phyloP scores from a whole-genome alignment of 2,888 invertebrate species.

The Aspidiotus destructor region DNA sequence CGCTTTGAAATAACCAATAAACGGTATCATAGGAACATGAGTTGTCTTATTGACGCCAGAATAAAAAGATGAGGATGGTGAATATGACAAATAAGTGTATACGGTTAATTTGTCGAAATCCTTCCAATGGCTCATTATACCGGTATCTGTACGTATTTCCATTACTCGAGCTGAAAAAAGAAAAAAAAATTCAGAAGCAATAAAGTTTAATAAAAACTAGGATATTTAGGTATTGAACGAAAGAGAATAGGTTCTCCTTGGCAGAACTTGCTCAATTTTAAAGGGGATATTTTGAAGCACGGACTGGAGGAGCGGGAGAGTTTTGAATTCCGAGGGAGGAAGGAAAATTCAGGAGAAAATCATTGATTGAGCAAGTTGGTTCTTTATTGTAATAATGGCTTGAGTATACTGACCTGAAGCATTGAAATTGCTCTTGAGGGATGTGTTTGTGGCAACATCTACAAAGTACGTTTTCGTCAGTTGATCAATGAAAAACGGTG shows the following conservation, averaged over 20 bases:
- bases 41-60: conserved; percentile 36
- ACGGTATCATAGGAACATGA: conserved; percentile 41
- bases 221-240: no score
- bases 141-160: conserved; percentile 39
- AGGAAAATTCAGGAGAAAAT: no score
- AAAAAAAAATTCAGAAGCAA: not conserved
- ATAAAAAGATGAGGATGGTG: conserved; percentile 39
- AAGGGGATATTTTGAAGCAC: no score
- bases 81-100: conserved; percentile 40
- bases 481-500: conserved; percentile 38
- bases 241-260: no score
- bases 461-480: conserved; percentile 39
- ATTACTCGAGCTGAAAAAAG: conserved; percentile 36
- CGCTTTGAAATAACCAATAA: conserved; percentile 39
- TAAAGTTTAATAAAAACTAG: not conserved
- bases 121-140: conserved; percentile 41
- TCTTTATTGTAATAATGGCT: no score
- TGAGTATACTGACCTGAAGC: conserved; percentile 2
- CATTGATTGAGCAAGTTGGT: no score
- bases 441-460: conserved; percentile 37
- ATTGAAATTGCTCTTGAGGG: conserved; percentile 13
- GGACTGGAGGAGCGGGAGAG: no score
- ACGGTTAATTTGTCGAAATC: conserved; percentile 40
- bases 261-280: no score
- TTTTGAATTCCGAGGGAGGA: no score